phyloP scores from a whole-genome alignment of 2,113 vertebrate species.

The Thalassarche chlororhynchos region DNA sequence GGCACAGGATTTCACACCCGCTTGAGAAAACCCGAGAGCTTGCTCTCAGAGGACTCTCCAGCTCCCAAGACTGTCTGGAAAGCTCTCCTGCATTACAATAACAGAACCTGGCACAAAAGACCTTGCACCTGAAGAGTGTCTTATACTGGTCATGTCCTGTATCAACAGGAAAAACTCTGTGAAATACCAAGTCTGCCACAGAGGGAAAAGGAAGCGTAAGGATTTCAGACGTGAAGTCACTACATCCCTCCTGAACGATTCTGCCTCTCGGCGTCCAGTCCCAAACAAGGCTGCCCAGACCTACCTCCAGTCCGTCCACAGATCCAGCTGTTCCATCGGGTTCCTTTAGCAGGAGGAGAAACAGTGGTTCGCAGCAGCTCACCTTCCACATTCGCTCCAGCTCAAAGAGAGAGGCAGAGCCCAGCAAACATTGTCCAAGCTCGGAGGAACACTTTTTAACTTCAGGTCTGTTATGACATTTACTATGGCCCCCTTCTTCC shows the following conservation, averaged over 20 bases:
- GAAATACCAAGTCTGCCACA: background rate
- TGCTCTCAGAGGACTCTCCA: background rate
- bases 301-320: conserved; percentile 39
- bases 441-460: background rate
- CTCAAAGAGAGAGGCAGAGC: background rate
- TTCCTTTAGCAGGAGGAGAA: background rate
- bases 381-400: background rate
- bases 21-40: background rate
- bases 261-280: background rate
- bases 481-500: conserved; percentile 2
- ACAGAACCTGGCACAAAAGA: background rate
- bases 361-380: background rate
- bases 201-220: background rate
- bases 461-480: conserved; percentile 25
- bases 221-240: background rate
- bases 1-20: background rate
- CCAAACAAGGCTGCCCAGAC: background rate
- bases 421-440: background rate
- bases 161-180: background rate
- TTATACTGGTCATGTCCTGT: fast-evolving
- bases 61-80: background rate
- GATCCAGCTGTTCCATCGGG: background rate
- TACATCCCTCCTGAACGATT: background rate
- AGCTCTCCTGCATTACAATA: background rate
- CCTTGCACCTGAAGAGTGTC: background rate